Conservation (phyloP, 2,113 vertebrate genomes). For the Rostratula benghalensis region DNA sequence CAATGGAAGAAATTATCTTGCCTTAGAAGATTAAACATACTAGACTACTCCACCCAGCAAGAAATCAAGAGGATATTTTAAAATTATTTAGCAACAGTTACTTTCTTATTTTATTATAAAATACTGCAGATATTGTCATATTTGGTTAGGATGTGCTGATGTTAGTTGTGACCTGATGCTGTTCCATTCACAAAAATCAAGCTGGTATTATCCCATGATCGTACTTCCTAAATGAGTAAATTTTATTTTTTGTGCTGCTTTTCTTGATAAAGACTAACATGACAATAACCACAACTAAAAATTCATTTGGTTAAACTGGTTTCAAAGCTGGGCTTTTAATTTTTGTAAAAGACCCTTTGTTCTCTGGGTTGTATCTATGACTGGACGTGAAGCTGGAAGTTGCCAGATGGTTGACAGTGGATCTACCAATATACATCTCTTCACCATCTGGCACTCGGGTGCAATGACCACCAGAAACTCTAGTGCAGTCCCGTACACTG, state of each 20-base stretch:
- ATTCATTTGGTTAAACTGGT: not conserved
- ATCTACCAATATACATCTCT: not conserved
- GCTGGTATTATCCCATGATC: not conserved
- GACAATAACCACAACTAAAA: not conserved
- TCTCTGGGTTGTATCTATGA: not conserved
- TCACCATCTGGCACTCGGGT: not conserved
- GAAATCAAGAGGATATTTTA: conserved; percentile 36
- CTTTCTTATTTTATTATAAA: not conserved
- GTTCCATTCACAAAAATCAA: not conserved
- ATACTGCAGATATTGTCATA: not conserved
- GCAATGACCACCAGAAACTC: not conserved
- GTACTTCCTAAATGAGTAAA: not conserved
- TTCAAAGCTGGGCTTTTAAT: not conserved
- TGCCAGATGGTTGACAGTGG: not conserved
- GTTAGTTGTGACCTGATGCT: not conserved
- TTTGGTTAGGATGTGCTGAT: not conserved
- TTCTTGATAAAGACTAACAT: not conserved
- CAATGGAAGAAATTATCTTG: conserved; percentile 47
- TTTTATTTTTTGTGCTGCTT: not conserved
- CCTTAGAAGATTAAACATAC: conserved; percentile 36
- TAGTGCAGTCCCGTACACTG: not conserved
- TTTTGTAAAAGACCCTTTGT: not conserved
- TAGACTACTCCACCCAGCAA: not conserved
- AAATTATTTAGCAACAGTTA: not conserved
- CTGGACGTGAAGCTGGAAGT: not conserved